phyloP scores from a whole-genome alignment of 1,140 invertebrate genomes.

The Tetraneura akinire region DNA sequence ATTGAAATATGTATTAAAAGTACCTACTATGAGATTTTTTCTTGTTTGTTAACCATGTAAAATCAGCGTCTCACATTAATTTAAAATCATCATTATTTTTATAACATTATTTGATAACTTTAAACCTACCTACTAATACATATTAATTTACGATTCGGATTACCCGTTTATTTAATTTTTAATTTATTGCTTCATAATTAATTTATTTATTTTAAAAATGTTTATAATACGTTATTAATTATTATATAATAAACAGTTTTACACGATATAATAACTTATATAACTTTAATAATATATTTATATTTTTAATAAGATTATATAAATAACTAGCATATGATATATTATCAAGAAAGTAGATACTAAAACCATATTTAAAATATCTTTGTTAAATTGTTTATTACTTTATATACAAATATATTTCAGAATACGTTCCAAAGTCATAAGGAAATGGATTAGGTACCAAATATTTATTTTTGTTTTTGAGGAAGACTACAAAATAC shows the following conservation, averaged over 20 bases:
- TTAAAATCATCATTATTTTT: background rate
- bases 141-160: no score
- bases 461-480: slow-evolving; percentile 49
- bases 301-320: background rate
- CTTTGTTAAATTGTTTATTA: slow-evolving; percentile 26
- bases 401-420: slow-evolving; percentile 38
- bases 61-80: background rate
- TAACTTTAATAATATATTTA: background rate
- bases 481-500: slow-evolving; percentile 27
- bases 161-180: background rate
- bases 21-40: no score
- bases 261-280: no score
- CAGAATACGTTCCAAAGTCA: slow-evolving; percentile 11
- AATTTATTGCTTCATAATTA: slow-evolving; percentile 2
- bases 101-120: no score
- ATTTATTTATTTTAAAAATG: no score
- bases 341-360: background rate
- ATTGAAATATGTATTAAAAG: background rate
- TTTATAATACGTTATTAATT: no score
- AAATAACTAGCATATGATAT: no score
- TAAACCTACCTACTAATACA: no score
- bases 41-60: background rate
- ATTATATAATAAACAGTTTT: no score
- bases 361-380: slow-evolving; percentile 28
- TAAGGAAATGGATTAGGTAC: slow-evolving; percentile 39